Evolutionary conservation across 1,140 invertebrate genomes (phyloP), one percentile per base, ranked within the genome.

Genomic region (Ceratina australensis): DNA sequence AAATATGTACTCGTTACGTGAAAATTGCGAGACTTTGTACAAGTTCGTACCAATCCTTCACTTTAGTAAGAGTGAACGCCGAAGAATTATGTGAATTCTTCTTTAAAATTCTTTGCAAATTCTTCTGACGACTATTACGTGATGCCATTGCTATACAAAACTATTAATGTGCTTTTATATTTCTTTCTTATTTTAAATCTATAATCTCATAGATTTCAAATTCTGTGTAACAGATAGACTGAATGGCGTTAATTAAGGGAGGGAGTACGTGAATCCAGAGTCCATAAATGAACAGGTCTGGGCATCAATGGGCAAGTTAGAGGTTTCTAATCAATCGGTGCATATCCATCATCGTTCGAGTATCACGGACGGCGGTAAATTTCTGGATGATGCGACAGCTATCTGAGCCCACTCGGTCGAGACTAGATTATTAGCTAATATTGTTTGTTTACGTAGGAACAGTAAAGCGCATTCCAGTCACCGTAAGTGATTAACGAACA

Each of bases 391-490:
- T 33, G 16, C 42, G n/a, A 69, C 56, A 68, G 57, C 60, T 50
- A 42, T 52, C 66, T 15, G 47, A 15, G 24, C 47, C 24, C 15
- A 10, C 33, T 42, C 5, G 2, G 57, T 47, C 2, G 42, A 50
- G 47, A 33, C 57, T 71, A 61, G 26, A 54, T 77, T 71, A 69
- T 77, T 77, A 77, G 28, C 74, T 77, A 77, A 77, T 77, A 61
- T 77, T 77, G 67, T 61, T 61, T 77, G 74, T 63, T 71, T 61
- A 63, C 50, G 28, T 16, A 49, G 33, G 20, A 26, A 60, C 66
- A 13, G 67, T 24, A 26, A 71, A 52, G 66, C 74, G 22, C 49
- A 77, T 77, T 71, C 47, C 47, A 42, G 26, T 63, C 50, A 8
- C 28, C 28, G 20, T 77, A 77, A 71, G 47, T 71, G 74, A 77